Evolutionary conservation across 2,888 invertebrate genomes (phyloP).

Genomic region (Isoperla grammatica): DNA sequence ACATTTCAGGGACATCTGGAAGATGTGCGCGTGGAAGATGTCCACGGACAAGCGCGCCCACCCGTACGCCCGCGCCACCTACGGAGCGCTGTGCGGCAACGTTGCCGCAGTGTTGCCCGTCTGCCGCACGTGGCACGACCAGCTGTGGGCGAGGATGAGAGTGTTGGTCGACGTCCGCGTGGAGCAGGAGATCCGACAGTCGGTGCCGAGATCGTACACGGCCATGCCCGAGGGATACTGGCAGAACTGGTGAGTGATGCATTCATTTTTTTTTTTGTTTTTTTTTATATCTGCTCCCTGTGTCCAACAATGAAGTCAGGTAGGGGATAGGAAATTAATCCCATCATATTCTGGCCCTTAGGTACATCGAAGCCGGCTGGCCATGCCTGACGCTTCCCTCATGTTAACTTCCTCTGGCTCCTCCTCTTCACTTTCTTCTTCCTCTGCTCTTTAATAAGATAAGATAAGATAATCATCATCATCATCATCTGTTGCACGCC

Average conservation of each 20-base stretch:
- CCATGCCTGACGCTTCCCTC: no score
- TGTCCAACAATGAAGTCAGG: no score
- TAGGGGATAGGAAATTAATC: no score
- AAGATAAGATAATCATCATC: no score
- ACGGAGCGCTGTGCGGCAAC: slow-evolving; percentile 79
- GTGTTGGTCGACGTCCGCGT: slow-evolving; percentile 78
- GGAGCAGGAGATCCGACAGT: slow-evolving; percentile 67
- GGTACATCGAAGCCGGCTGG: no score
- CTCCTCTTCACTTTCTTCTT: no score
- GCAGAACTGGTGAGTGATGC: slow-evolving; percentile 48
- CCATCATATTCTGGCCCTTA: no score
- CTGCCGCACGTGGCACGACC: slow-evolving; percentile 82
- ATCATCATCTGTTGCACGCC: no score
- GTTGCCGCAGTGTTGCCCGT: slow-evolving; percentile 68
- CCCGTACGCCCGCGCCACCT: slow-evolving; percentile 53
- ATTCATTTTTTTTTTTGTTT: no score
- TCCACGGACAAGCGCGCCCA: slow-evolving; percentile 40
- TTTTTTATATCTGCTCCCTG: no score
- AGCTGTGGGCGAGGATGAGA: slow-evolving; percentile 82
- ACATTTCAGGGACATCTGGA: slow-evolving; percentile 49
- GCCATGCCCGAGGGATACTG: slow-evolving; percentile 62
- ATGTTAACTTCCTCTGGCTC: no score
- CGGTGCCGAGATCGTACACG: slow-evolving; percentile 50
- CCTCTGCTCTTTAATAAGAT: no score
- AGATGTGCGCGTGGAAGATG: slow-evolving; percentile 51